These are phyloP conservation scores for Porphyrio hochstetteri DNA, from an alignment of 2,113 vertebrate genomes.

Conservation along the genomic window DNA sequence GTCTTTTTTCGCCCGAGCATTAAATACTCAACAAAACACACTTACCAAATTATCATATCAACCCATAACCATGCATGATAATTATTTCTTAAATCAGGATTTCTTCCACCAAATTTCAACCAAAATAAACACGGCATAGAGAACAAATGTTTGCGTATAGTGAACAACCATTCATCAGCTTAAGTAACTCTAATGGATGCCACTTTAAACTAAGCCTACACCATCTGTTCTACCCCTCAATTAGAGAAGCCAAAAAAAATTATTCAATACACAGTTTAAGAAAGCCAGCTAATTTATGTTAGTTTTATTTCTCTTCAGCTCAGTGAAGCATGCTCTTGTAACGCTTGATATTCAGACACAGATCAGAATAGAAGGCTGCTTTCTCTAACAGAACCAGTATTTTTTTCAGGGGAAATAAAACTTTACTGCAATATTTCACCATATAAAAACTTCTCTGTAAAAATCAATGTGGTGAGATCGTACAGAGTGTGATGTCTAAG, in stretches of 20 bases:
- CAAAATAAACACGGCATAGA: slow-evolving; percentile 32
- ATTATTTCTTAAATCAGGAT: slow-evolving; percentile 30
- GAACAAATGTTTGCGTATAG: slow-evolving; percentile 10
- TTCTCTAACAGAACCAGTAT: not conserved
- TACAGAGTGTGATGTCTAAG: not conserved
- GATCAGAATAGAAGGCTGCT: not conserved
- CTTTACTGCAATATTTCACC: not conserved
- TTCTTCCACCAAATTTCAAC: not conserved
- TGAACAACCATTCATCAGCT: slow-evolving; percentile 56
- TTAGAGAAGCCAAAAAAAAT: slow-evolving; percentile 34
- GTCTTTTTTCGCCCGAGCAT: not conserved
- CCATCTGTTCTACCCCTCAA: slow-evolving; percentile 67
- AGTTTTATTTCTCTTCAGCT: slow-evolving; percentile 24
- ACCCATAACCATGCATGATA: not conserved
- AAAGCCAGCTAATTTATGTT: slow-evolving; percentile 33
- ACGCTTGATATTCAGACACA: not conserved
- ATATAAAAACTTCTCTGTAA: no score
- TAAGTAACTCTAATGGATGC: slow-evolving; percentile 58
- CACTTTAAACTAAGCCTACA: slow-evolving; percentile 62
- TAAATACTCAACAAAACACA: not conserved
- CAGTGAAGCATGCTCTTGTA: not conserved
- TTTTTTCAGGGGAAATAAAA: not conserved
- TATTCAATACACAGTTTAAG: not conserved
- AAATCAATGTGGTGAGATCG: no score
- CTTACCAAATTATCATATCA: slow-evolving; percentile 27